These are phyloP conservation scores for Campaea margaritaria DNA, from an alignment of 2,888 invertebrate species.

Conservation along the genomic window DNA sequence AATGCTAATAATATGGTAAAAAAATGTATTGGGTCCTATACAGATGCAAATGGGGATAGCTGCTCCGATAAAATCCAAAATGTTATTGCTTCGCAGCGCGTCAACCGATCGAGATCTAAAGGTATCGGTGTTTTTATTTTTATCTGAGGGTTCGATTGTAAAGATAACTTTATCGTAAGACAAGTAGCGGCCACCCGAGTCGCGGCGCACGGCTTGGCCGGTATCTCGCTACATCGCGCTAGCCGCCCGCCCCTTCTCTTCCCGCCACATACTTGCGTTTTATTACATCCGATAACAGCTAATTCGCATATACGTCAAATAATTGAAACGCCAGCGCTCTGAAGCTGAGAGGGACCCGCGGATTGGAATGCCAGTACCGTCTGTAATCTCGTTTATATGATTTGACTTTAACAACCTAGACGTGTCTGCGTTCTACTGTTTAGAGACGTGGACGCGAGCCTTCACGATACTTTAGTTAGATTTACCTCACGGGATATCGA, in stretches of 20 bases:
- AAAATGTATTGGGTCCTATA: conserved; percentile 76
- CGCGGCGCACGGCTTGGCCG: conserved; percentile 44
- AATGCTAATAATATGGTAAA: conserved; percentile 76
- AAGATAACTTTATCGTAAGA: conserved; percentile 84
- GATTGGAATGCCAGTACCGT: conserved; percentile 57
- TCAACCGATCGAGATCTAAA: conserved; percentile 74
- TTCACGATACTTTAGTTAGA: conserved; percentile 39
- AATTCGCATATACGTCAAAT: conserved; percentile 82
- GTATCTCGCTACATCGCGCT: conserved; percentile 53
- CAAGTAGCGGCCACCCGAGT: conserved; percentile 83
- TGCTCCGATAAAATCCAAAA: conserved; percentile 77
- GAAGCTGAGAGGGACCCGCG: conserved; percentile 43
- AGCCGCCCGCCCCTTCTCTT: conserved; percentile 48
- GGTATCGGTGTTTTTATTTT: conserved; percentile 75
- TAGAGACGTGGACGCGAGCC: conserved; percentile 38
- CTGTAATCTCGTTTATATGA: conserved; percentile 55
- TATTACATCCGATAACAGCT: conserved; percentile 80
- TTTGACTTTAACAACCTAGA: conserved; percentile 48
- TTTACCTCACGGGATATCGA: conserved; percentile 39
- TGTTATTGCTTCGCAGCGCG: conserved; percentile 77
- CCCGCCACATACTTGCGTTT: conserved; percentile 71
- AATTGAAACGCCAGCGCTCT: conserved; percentile 65
- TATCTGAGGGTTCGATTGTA: conserved; percentile 82
- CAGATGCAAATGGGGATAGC: conserved; percentile 78
- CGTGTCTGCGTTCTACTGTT: conserved; percentile 46